Conservation (phyloP, 2,888 invertebrate genomes). For the Griposia aprilina region DNA sequence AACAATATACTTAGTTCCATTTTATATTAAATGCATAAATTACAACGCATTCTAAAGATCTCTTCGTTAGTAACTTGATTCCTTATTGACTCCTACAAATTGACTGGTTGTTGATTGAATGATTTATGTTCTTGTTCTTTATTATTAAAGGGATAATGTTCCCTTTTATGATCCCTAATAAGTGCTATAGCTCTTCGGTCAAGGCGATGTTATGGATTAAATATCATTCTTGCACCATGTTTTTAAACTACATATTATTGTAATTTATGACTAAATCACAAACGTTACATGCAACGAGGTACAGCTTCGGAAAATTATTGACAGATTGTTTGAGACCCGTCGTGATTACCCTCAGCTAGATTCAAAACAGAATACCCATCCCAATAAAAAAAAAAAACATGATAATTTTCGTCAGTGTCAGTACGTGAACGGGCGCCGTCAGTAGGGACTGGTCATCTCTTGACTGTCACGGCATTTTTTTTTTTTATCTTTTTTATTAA, state of each 20-base stretch:
- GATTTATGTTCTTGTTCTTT: conserved; percentile 41
- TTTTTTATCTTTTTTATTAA: too few relatives aligned
- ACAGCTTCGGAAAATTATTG: neutral
- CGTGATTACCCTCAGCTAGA: neutral
- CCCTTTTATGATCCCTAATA: conserved; percentile 15
- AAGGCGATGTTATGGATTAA: conserved; percentile 26
- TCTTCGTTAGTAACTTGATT: conserved; percentile 40
- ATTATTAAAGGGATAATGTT: conserved; percentile 29
- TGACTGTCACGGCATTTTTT: too few relatives aligned
- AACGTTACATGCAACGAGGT: neutral
- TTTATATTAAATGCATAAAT: conserved; percentile 22
- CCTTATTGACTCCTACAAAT: conserved; percentile 34
- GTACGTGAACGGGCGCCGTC: too few relatives aligned
- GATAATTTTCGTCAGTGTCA: too few relatives aligned
- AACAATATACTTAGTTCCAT: conserved; percentile 1
- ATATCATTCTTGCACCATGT: conserved; percentile 19
- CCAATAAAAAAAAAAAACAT: too few relatives aligned
- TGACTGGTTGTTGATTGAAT: conserved; percentile 8
- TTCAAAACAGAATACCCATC: neutral
- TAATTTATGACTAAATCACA: conserved; percentile 15
- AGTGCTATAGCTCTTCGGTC: conserved; percentile 9
- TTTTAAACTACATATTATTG: conserved; percentile 1
- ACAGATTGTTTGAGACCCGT: neutral
- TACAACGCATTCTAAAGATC: neutral
- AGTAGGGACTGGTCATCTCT: too few relatives aligned